phyloP scores from a whole-genome alignment of 2,113 vertebrate species.

The Todiramphus chloris region DNA sequence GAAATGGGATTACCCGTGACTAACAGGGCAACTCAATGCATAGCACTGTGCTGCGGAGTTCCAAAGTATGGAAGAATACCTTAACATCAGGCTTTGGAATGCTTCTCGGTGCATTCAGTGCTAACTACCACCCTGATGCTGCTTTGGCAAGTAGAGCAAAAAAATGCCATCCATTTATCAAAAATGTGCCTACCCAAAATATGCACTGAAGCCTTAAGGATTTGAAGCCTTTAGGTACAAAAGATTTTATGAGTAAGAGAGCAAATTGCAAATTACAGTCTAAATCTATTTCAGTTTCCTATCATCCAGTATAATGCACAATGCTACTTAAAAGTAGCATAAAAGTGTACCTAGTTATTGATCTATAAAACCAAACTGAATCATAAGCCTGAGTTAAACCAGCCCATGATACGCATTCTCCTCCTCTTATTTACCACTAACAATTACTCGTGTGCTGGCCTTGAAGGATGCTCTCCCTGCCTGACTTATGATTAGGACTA shows the following conservation, averaged over 20 bases:
- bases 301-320: neutral
- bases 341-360: neutral
- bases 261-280: neutral
- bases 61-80: neutral
- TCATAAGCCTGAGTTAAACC: neutral
- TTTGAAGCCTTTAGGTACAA: neutral
- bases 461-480: neutral
- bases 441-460: neutral
- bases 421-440: neutral
- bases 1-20: neutral
- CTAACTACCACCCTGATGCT: neutral
- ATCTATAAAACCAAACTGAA: neutral
- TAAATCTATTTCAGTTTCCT: neutral
- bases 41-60: accelerated
- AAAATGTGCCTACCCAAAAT: neutral
- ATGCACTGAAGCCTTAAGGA: neutral
- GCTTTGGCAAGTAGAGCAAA: neutral
- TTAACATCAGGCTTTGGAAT: neutral
- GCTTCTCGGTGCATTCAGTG: neutral
- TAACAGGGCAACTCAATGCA: neutral
- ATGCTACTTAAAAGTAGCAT: neutral
- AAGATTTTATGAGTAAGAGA: neutral
- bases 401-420: neutral
- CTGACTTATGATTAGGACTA: neutral
- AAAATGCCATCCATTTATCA: neutral